Conservation (phyloP, 2,888 invertebrate genomes). For the Incurvaria masculella region DNA sequence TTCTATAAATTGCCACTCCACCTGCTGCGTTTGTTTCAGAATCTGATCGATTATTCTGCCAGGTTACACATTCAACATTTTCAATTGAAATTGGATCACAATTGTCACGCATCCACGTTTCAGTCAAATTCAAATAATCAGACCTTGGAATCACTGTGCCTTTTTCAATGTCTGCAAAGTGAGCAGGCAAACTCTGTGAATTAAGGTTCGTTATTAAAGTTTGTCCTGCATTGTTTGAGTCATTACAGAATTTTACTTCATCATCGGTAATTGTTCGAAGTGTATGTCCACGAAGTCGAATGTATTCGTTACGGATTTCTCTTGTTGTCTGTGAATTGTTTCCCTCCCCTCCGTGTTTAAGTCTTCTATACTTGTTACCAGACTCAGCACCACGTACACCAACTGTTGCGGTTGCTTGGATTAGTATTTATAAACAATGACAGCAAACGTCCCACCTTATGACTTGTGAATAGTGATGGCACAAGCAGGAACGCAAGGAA, state of each 20-base stretch:
- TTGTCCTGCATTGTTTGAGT: slow-evolving; percentile 14
- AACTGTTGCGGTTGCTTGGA: slow-evolving; percentile 14
- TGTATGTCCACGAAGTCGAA: slow-evolving; percentile 16
- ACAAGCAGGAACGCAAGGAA: no score
- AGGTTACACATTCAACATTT: slow-evolving; percentile 15
- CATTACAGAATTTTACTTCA: slow-evolving; percentile 15
- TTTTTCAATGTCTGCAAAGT: slow-evolving; percentile 12
- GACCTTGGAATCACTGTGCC: slow-evolving; percentile 18
- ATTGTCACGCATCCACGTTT: slow-evolving; percentile 21
- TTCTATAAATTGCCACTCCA: slow-evolving; percentile 19
- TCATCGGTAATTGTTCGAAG: slow-evolving; percentile 13
- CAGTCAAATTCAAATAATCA: slow-evolving; percentile 18
- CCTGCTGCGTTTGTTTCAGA: slow-evolving; percentile 18
- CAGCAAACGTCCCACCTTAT: slow-evolving; percentile 17
- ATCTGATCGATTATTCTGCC: slow-evolving; percentile 18
- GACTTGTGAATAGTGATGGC: slow-evolving; percentile 15
- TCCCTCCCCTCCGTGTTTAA: slow-evolving; percentile 9
- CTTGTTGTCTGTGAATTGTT: slow-evolving; percentile 15
- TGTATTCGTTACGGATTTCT: slow-evolving; percentile 16
- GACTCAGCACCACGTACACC: slow-evolving; percentile 13
- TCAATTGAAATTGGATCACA: slow-evolving; percentile 17
- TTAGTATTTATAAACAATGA: slow-evolving; percentile 16
- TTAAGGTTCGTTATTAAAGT: slow-evolving; percentile 14
- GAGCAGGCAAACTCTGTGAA: slow-evolving; percentile 13
- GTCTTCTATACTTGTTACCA: slow-evolving; percentile 13